Evolutionary conservation across 2,113 vertebrate species (phyloP).

Genomic region (Symphodus melops): DNA sequence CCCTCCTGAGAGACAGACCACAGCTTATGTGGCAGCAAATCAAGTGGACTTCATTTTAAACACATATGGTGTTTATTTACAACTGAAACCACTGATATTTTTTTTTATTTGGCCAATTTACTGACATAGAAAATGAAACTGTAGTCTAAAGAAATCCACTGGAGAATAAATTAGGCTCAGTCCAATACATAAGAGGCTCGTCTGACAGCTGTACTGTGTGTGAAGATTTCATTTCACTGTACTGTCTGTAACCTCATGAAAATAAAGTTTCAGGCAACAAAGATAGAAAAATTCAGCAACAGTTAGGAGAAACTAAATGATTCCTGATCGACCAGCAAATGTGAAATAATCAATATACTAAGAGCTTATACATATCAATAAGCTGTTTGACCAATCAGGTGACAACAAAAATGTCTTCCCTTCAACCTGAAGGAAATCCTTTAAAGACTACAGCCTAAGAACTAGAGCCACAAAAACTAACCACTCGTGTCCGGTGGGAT

Average conservation of each 20-base stretch:
- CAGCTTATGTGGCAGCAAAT: background rate
- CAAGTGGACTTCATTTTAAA: background rate
- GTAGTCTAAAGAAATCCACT: background rate
- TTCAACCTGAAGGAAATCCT: no score
- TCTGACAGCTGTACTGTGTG: background rate
- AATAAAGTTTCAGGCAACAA: background rate
- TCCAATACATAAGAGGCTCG: background rate
- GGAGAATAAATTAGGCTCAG: slow-evolving; percentile 5
- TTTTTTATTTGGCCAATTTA: background rate
- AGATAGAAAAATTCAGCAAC: slow-evolving; percentile 8
- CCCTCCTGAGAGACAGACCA: slow-evolving; percentile 18
- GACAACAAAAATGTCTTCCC: no score
- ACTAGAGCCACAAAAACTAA: no score
- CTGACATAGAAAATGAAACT: background rate
- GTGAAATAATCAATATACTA: no score
- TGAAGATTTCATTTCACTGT: background rate
- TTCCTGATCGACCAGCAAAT: no score
- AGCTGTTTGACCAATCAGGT: no score
- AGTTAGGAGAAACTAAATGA: background rate
- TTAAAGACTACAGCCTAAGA: no score
- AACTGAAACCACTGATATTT: background rate
- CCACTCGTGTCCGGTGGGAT: no score
- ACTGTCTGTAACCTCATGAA: background rate
- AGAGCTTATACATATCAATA: no score
- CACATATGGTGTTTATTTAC: background rate